Conservation (phyloP, 1,140 invertebrate species). For the Drosophila lacertosa region DNA sequence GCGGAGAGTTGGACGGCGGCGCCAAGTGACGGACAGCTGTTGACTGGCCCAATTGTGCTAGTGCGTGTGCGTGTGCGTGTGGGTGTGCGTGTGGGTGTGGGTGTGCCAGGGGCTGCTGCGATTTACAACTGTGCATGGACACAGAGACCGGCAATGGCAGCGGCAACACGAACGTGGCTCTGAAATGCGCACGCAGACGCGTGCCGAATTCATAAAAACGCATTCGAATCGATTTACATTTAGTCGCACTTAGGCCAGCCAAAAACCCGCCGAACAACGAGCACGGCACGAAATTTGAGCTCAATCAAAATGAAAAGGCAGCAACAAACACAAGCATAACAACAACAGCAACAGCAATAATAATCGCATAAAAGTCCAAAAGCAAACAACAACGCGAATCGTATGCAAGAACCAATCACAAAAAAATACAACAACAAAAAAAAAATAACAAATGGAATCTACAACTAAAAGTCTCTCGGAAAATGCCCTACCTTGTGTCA, state of each 20-base stretch:
- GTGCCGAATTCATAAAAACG: slow-evolving; percentile 81
- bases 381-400: slow-evolving; percentile 33
- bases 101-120: slow-evolving; percentile 16
- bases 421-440: not conserved
- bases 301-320: slow-evolving; percentile 60
- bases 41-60: slow-evolving; percentile 1
- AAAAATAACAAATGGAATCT: not conserved
- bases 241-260: slow-evolving; percentile 57
- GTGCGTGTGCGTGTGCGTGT: slow-evolving; percentile 8
- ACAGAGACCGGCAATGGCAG: not conserved
- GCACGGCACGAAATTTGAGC: slow-evolving; percentile 67
- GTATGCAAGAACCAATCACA: slow-evolving; percentile 32
- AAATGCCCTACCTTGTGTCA: slow-evolving; percentile 12
- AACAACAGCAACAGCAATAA: slow-evolving; percentile 7
- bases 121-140: not conserved
- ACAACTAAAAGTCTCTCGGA: not conserved
- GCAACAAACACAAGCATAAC: slow-evolving; percentile 17
- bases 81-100: slow-evolving; percentile 32
- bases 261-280: slow-evolving; percentile 42
- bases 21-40: not conserved
- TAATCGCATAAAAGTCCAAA: slow-evolving; percentile 10
- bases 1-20: not conserved
- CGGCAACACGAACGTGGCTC: slow-evolving; percentile 21
- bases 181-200: slow-evolving; percentile 78
- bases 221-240: slow-evolving; percentile 77